phyloP scores from a whole-genome alignment of 2,888 invertebrate species.

The Epinotia bilunana region DNA sequence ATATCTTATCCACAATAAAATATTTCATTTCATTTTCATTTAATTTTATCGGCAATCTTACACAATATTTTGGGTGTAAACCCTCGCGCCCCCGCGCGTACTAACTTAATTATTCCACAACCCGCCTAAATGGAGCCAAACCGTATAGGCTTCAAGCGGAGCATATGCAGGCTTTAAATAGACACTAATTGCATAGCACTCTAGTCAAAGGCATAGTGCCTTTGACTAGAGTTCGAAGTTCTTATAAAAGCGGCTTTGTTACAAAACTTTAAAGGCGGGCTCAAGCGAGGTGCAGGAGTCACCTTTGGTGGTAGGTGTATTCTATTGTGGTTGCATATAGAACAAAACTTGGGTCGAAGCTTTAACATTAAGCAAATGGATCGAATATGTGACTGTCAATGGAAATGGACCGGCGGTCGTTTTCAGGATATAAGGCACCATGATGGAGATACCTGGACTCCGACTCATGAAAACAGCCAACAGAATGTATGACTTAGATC shows the following conservation, averaged over 20 bases:
- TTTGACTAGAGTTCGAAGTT: slow-evolving; percentile 13
- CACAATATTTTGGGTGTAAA: background rate
- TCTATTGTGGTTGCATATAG: background rate
- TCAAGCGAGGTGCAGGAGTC: background rate
- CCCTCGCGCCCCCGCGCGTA: background rate
- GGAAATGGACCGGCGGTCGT: no score
- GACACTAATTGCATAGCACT: slow-evolving; percentile 14
- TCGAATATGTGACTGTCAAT: no score
- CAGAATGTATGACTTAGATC: no score
- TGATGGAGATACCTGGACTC: no score
- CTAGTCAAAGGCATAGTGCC: no score
- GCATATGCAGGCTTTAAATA: slow-evolving; percentile 11
- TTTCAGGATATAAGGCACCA: no score
- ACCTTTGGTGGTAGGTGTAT: background rate
- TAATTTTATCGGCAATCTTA: no score
- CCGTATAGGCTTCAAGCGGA: background rate
- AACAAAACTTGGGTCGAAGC: background rate
- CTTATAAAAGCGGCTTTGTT: slow-evolving; percentile 6
- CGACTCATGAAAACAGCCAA: no score
- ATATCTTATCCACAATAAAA: no score
- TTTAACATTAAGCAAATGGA: no score
- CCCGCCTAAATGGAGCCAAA: background rate
- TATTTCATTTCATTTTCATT: no score
- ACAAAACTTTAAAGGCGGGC: background rate
- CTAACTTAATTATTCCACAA: slow-evolving; percentile 22